phyloP scores from a whole-genome alignment of 2,797 vertebrate genomes.

The Enteromius treurensis region DNA sequence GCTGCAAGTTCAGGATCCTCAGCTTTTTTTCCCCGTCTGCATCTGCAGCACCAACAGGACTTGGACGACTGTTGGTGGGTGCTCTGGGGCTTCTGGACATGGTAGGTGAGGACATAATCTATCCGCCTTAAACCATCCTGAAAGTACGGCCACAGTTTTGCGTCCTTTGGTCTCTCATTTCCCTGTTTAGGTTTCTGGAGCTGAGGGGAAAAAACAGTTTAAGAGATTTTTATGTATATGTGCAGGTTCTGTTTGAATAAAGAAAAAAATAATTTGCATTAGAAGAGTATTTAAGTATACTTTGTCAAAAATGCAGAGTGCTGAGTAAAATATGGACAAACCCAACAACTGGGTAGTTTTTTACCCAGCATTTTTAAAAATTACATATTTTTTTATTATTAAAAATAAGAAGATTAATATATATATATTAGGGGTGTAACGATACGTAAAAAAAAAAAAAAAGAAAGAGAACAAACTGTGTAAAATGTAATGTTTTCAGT shows the following conservation, averaged over 20 bases:
- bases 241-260: not conserved
- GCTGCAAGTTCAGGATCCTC: slow-evolving; percentile 77
- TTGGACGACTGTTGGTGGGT: slow-evolving; percentile 68
- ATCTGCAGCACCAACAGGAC: slow-evolving; percentile 70
- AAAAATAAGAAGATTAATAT: too few species aligned
- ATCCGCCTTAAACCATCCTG: slow-evolving; percentile 86
- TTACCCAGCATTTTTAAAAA: too few species aligned
- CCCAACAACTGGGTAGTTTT: too few species aligned
- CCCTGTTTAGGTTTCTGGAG: slow-evolving; percentile 79
- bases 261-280: not conserved
- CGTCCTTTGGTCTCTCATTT: slow-evolving; percentile 75
- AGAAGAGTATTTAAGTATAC: not conserved
- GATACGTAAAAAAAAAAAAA: too few species aligned
- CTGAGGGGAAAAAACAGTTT: slow-evolving; percentile 64
- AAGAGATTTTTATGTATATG: not conserved
- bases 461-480: too few species aligned
- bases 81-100: slow-evolving; percentile 80
- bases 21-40: slow-evolving; percentile 68
- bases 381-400: too few species aligned
- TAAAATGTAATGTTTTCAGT: too few species aligned
- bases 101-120: slow-evolving; percentile 92
- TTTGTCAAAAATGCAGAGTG: too few species aligned
- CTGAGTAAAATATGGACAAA: too few species aligned
- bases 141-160: slow-evolving; percentile 83
- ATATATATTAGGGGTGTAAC: too few species aligned